Evolutionary conservation across 2,888 invertebrate species (phyloP).

Genomic region (Drosophila nr. fundita): DNA sequence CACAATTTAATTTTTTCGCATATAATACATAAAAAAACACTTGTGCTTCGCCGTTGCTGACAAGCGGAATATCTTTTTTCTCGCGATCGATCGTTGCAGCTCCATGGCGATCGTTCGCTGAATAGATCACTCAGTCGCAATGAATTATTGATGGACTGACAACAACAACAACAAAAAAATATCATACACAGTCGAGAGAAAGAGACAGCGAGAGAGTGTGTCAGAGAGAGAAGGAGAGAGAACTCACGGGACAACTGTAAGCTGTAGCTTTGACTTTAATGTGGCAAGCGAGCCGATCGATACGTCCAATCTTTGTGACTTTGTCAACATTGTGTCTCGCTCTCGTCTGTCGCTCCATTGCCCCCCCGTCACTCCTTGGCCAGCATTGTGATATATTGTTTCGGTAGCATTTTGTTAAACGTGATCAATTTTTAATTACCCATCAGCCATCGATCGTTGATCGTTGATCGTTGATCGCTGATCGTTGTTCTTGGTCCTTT

Average conservation of each 20-base stretch:
- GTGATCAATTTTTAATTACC: slow-evolving; percentile 84
- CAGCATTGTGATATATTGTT: slow-evolving; percentile 75
- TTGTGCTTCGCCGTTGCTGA: slow-evolving; percentile 66
- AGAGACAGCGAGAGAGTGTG: slow-evolving; percentile 1
- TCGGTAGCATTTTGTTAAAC: slow-evolving; percentile 82
- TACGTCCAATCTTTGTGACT: slow-evolving; percentile 60
- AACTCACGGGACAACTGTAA: slow-evolving; percentile 14
- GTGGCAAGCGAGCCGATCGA: slow-evolving; percentile 66
- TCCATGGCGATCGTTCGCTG: slow-evolving; percentile 44
- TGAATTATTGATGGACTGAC: slow-evolving; percentile 75
- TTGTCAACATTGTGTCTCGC: slow-evolving; percentile 66
- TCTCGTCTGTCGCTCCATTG: slow-evolving; percentile 17
- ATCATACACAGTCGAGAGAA: slow-evolving; percentile 16
- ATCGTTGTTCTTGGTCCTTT: slow-evolving; percentile 24
- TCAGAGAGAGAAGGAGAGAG: slow-evolving; percentile 1
- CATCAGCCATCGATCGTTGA: slow-evolving; percentile 60
- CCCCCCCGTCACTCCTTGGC: slow-evolving; percentile 1
- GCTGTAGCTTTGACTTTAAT: slow-evolving; percentile 67
- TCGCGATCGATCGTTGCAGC: slow-evolving; percentile 57
- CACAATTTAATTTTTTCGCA: slow-evolving; percentile 68
- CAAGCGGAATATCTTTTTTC: slow-evolving; percentile 79
- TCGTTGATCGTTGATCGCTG: slow-evolving; percentile 33
- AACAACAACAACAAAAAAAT: slow-evolving; percentile 27
- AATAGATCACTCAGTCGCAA: slow-evolving; percentile 74
- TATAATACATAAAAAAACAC: slow-evolving; percentile 62